Evolutionary conservation across 2,797 vertebrate genomes (phyloP), one percentile per base, ranked within the genome.

Genomic region (Enteromius trimaculatus): DNA sequence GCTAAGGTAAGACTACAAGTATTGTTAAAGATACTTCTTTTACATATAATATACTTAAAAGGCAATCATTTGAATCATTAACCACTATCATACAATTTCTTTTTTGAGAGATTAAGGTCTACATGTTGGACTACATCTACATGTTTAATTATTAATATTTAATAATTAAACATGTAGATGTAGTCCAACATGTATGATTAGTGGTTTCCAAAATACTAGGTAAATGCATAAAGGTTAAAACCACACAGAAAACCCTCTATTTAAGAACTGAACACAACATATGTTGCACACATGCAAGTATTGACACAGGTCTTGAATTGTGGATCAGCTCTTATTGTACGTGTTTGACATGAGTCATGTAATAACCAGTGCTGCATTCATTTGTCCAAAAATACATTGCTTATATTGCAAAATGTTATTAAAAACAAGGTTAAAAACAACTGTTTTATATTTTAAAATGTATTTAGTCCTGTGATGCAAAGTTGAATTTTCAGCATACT

Each of bases 1-100:
- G 34, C 34, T 65, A 78, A 88, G 87, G 87, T 88, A 86, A 86
- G 80, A 55, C 7, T 37, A 55, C 37, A 53, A 16, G 29, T 68
- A 26, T 51, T 51, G 17, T 14, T 66, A 47, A 47, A 14, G 17
- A 11, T 47, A 78, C 19, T 34, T 66, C 0, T 11, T 42, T 21
- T 29, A 44, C 42, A 39, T 39, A 60, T 77, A 16, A 21, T 19
- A 58, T 23, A 58, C 53, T 13, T 58, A 60, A 60, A 23, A 23
- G 4, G 26, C 60, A 62, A 62, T 29, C 1, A 31, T 17, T 64
- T 17, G 6, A 31, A 31, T 64, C 3, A 31, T 42, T 77, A 19
- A 62, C 1, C 10, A 23, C 39, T 26, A 47, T 70, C 39, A 70
- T 14, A 31, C 2, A 8, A 75, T 55, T 29, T 16, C 39, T 77